Percentiles rank a stretch among this genome's conserved stretches.
phyloP scores from a whole-genome alignment of 2,797 vertebrate genomes.

The Triplophysa bombifrons region DNA sequence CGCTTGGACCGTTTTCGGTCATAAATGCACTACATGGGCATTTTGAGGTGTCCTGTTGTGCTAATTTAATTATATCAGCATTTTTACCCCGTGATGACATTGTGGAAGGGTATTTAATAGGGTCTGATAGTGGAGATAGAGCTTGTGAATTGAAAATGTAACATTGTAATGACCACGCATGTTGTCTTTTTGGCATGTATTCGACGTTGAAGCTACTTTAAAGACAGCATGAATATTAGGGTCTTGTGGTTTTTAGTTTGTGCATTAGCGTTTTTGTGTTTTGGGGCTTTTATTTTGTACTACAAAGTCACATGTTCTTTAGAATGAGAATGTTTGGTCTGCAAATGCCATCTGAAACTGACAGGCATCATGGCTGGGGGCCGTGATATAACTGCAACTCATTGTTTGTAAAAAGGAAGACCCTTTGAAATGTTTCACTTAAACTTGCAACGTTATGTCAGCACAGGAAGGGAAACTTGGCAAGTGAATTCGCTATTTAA shows the following conservation, averaged over 20 bases:
- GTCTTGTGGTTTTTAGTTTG: not conserved
- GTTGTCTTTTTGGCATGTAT: conserved; percentile 3
- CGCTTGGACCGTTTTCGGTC: not conserved
- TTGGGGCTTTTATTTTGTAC: no score
- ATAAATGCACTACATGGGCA: not conserved
- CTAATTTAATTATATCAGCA: not conserved
- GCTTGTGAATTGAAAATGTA: not conserved
- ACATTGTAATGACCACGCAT: not conserved
- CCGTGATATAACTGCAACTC: no score
- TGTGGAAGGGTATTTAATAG: not conserved
- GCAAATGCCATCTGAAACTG: no score
- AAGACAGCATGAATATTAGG: not conserved
- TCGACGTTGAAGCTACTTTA: not conserved
- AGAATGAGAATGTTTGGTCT: no score
- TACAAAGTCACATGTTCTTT: no score
- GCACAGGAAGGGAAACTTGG: no score
- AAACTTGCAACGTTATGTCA: no score
- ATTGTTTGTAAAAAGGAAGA: no score
- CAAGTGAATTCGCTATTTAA: no score
- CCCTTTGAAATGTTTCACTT: no score
- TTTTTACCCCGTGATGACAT: not conserved
- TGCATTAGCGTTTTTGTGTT: not conserved
- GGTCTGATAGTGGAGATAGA: not conserved
- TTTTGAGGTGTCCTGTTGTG: conserved; percentile 1
- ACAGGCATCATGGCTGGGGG: no score